These are phyloP conservation scores for Cyclophora punctaria DNA, from an alignment of 2,888 invertebrate species.

Conservation along the genomic window DNA sequence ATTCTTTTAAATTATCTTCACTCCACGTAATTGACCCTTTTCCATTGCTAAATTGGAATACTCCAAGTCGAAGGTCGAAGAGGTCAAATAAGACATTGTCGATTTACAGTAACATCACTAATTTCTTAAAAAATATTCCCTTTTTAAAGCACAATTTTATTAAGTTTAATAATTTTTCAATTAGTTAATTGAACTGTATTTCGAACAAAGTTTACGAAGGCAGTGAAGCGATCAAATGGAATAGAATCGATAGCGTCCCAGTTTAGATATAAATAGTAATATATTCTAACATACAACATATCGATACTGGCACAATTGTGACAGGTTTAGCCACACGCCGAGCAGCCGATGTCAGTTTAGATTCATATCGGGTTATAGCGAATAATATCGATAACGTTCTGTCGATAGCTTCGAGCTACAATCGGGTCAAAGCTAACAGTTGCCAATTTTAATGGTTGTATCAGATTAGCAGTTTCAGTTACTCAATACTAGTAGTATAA, in stretches of 20 bases:
- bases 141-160: no score
- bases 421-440: constrained; percentile 15
- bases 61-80: constrained; percentile 11
- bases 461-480: no score
- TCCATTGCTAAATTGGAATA: constrained; percentile 8
- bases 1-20: constrained; percentile 8
- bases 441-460: no score
- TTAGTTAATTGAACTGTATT: no score
- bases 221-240: no score
- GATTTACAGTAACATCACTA: constrained; percentile 10
- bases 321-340: constrained; percentile 18
- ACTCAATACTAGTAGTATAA: no score
- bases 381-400: constrained; percentile 26
- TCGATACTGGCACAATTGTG: constrained; percentile 12
- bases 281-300: not conserved
- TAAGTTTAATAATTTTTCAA: no score
- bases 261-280: no score
- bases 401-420: constrained; percentile 21
- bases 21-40: constrained; percentile 10
- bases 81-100: constrained; percentile 25
- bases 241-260: no score
- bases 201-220: no score
- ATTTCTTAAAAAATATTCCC: constrained; percentile 1
- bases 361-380: constrained; percentile 25
- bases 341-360: constrained; percentile 24